Percentiles rank a stretch among this genome's conserved stretches.
Conservation (phyloP, 64 coral and sea anemone genomes). For the Montipora efflorescens region DNA sequence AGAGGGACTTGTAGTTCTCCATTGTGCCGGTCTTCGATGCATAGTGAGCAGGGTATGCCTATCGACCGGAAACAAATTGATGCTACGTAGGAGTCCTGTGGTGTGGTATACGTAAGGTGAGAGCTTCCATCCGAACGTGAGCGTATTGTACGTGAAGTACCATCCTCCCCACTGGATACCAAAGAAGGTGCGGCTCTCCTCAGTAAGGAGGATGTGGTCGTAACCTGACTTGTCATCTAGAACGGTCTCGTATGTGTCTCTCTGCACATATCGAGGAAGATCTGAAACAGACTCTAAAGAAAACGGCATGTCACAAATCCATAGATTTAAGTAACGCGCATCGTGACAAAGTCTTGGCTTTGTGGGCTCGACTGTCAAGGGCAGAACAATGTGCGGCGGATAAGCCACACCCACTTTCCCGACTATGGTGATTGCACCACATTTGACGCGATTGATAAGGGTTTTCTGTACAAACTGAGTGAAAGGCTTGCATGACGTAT, state of each 20-base stretch:
- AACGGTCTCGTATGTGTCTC: neutral
- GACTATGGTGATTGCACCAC: slow-evolving; percentile 7
- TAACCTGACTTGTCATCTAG: slow-evolving; percentile 52
- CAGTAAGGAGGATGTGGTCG: slow-evolving; percentile 38
- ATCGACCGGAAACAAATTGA: slow-evolving; percentile 45
- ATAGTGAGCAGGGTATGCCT: slow-evolving; percentile 55
- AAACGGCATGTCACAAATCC: slow-evolving; percentile 42
- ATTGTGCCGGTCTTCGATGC: slow-evolving; percentile 67
- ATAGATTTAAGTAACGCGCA: slow-evolving; percentile 49
- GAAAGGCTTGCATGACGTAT: too few relatives aligned
- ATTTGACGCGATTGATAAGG: neutral
- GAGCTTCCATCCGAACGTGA: slow-evolving; percentile 65
- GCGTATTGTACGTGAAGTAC: slow-evolving; percentile 61
- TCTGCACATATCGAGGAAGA: slow-evolving; percentile 35
- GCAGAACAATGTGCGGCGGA: slow-evolving; percentile 22
- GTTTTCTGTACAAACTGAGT: slow-evolving; percentile 33
- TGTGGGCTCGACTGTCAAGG: slow-evolving; percentile 37
- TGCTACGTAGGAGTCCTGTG: slow-evolving; percentile 33
- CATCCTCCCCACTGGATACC: slow-evolving; percentile 72
- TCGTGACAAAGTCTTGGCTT: slow-evolving; percentile 42
- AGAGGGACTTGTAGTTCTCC: slow-evolving; percentile 29
- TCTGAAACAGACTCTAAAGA: neutral
- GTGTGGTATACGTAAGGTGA: slow-evolving; percentile 62
- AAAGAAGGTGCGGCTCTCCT: slow-evolving; percentile 35
- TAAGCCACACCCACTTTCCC: neutral